Base-by-base conservation (phyloP, 2,888 invertebrate genomes). In the Hedychridium roseum region DNA sequence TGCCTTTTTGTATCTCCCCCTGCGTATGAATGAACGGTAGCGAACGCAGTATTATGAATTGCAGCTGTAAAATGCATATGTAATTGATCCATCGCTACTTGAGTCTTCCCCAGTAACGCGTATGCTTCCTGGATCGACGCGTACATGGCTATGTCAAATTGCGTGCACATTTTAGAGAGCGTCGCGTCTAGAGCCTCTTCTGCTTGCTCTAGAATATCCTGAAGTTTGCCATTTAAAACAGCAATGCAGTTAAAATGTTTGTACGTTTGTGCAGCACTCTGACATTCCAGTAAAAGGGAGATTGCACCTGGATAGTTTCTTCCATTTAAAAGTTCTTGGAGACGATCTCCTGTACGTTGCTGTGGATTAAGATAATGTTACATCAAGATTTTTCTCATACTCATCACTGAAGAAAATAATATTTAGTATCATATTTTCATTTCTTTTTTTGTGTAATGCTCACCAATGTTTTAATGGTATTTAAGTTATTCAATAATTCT, bases 41-140 rank as follows among this genome's bases (percentile, higher is more conserved):
- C 82, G 16, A 85, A 85, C 0, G 93, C 88, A 0, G 88, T 86
- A 53, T 89, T 90, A 60, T 92, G 96, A 11, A 97, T 92, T 0
- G 94, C 92, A 28, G 94, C 94, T 0, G 94, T 91, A 69, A 94
- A 96, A 76, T 97, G 95, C 86, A 97, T 95, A 64, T 94, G 93
- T 6, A 97, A 79, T 75, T 96, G 95, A 76, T 97, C 97, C 87
- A 96, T 91, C 0, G 95, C 94, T 1, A 90, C 88, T 79, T 95
- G 89, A 0, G 92, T 92, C 79, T 97, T 97, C 1, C 94, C 95
- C 2, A 98, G 80, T 15, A 97, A 81, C 27, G 86, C 85, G 73
- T 96, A 98, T 0, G 97, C 97, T 60, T 86, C 87, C 70, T 94
- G 91, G 0, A 97, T 81, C 63, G 93, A 90, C 6, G 86, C 83